Evolutionary conservation across 2,113 vertebrate genomes (phyloP).

Genomic region (Silurus meridionalis): DNA sequence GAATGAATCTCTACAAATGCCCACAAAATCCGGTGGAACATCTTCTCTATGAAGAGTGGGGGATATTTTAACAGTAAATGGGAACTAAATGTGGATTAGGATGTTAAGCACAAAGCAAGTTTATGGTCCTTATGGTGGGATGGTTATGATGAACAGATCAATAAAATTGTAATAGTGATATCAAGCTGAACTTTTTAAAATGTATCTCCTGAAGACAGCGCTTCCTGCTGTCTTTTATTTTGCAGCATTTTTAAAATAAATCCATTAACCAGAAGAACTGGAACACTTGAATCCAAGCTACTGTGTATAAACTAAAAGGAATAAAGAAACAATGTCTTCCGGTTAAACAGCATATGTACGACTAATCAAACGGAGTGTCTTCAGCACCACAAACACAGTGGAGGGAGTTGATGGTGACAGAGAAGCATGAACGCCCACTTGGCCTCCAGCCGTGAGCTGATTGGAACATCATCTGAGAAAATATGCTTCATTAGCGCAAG

Average conservation of each 20-base stretch:
- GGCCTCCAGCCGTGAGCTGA: slow-evolving; percentile 26
- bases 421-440: slow-evolving; percentile 2
- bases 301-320: not conserved
- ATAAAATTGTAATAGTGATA: too few relatives aligned
- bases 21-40: too few relatives aligned
- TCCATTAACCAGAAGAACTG: not conserved
- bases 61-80: too few relatives aligned
- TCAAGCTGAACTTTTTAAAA: not conserved
- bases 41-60: too few relatives aligned
- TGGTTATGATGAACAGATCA: too few relatives aligned
- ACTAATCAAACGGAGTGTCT: slow-evolving; percentile 23
- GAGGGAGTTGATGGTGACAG: not conserved
- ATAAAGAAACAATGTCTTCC: not conserved
- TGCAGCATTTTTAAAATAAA: not conserved
- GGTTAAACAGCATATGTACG: not conserved
- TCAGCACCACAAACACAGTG: not conserved
- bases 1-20: too few relatives aligned
- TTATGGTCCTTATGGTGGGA: too few relatives aligned
- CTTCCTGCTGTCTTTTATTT: slow-evolving; percentile 4
- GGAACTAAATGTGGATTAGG: too few relatives aligned
- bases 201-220: not conserved
- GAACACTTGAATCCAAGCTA: not conserved
- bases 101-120: too few relatives aligned
- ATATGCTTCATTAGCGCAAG: slow-evolving; percentile 53
- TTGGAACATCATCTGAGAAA: slow-evolving; percentile 41